Base-by-base conservation (phyloP, 2,113 vertebrate genomes). In the Copsychus sechellarum region DNA sequence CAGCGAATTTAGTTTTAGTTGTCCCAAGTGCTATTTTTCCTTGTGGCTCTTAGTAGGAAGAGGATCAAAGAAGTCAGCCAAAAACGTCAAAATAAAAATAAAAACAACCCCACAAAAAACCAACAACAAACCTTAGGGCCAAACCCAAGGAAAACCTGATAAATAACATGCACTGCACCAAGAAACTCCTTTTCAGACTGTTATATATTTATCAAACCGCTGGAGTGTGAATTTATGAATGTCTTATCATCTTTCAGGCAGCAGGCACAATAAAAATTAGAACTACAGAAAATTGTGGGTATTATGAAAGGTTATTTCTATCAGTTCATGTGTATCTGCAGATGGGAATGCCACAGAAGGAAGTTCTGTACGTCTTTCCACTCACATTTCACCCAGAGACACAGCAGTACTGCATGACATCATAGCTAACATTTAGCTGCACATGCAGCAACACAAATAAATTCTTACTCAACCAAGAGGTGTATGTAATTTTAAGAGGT, bases 171-270 rank as follows among this genome's bases (percentile, higher is more conserved):
- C 96, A 94, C 80, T 96, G 95, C 96, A 95, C 92, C 90, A 94
- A 26, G 53, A 97, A 97, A 97, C 97, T 97, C 93, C 94, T 97
- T 97, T 97, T 96, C 95, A 97, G 93, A 78, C 73, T 91, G 91
- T 97, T 98, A 98, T 97, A 73, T 98, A 98, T 98, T 98, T 97
- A 98, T 98, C 97, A 98, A 96, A 97, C 92, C 96, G 95, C 82
- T 94, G 86, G 93, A 97, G 96, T 97, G 97, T 97, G 96, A 98
- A 97, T 94, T 97, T 96, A 77, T 96, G 97, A 98, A 97, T 97
- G 97, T 96, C 96, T 94, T 97, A 94, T 91, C 93, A 95, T 95
- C 95, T 94, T 96, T 93, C 97, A 96, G 96, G 92, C 89, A 95
- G 93, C 31, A 94, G 92, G 90, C 90, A 94, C 95, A 93, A 84